Percentiles rank a stretch among this genome's conserved stretches.
Evolutionary conservation across 2,797 vertebrate species (phyloP).

Genomic region (Bradypodion ventrale): DNA sequence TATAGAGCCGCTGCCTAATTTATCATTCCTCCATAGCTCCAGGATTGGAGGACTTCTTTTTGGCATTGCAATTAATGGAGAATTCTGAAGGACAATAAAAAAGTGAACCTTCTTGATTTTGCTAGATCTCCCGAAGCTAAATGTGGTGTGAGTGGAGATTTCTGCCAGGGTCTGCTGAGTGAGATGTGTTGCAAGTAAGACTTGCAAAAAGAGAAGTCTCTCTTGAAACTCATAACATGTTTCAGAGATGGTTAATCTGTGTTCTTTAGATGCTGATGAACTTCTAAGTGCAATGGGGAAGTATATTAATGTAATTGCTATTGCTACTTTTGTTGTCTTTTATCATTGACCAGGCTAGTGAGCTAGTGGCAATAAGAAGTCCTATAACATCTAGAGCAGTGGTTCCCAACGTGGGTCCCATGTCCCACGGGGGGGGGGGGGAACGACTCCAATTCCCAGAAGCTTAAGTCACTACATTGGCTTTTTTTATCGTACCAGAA

Average conservation of each 20-base stretch:
- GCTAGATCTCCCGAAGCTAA: not conserved
- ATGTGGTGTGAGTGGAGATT: not conserved
- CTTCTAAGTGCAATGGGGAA: too few species aligned
- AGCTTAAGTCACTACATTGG: too few species aligned
- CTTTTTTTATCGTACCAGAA: too few species aligned
- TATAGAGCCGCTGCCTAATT: not conserved
- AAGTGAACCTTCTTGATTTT: not conserved
- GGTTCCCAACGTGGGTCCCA: too few species aligned
- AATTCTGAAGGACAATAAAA: not conserved
- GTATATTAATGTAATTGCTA: too few species aligned
- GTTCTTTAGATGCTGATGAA: not conserved
- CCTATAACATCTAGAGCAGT: not conserved
- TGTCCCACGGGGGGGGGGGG: too few species aligned
- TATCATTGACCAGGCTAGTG: not conserved
- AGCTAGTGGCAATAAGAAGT: not conserved
- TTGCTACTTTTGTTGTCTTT: not conserved
- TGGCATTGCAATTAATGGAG: too few species aligned
- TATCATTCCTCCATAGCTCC: not conserved
- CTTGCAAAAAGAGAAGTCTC: slow-evolving; percentile 37
- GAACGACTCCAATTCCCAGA: too few species aligned
- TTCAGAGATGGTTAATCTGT: not conserved
- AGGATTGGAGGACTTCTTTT: not conserved
- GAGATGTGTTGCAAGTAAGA: slow-evolving; percentile 32
- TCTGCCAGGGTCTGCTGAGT: not conserved
- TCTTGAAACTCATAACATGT: slow-evolving; percentile 31